Base-by-base conservation (phyloP, 2,888 invertebrate species). In the Oconnorella tubifera region DNA sequence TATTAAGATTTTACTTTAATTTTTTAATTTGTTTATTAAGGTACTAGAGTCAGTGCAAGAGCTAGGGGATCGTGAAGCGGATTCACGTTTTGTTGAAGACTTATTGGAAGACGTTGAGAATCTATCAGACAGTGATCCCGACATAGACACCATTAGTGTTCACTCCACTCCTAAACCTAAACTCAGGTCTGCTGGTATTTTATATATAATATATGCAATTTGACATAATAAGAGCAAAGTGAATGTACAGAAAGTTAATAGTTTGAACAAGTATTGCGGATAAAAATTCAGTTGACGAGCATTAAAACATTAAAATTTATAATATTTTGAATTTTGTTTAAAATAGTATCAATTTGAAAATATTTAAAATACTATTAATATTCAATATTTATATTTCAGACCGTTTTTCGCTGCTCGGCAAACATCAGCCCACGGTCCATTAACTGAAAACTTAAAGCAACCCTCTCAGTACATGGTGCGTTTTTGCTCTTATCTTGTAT, bases 151-250 rank as follows among this genome's bases (percentile, higher is more conserved):
- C 60, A 90, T 97, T 86, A 95, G 94, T 79, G 92, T 97, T 77
- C 91, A 92, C 70, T 97, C 96, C 73, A 96, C 96, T 56, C 97
- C 97, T 25, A 97, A 97, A 82, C 97, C 97, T 56, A 93, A 93
- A 73, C 85, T 98, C 19, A 64, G 64, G 66, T 68, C 48, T 48
- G 6, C 19, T 59, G 33, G n/a, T 33, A 1, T 25, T 40, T 25
- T 25, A 4, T 33, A 4, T 1, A 10, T 1, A 6, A 51, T 59
- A 23, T 58, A 1, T 56, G 6, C 1, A 6, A 29, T 56, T 29
- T n/a, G n/a, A n/a, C n/a, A n/a, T n/a, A n/a, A n/a, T n/a, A n/a
- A n/a, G n/a, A n/a, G n/a, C n/a, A n/a, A n/a, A n/a, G n/a, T n/a
- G n/a, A n/a, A n/a, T n/a, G n/a, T n/a, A n/a, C n/a, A n/a, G n/a